Evolutionary conservation across 2,113 vertebrate genomes (phyloP).

Genomic region (Laterallus jamaicensis): DNA sequence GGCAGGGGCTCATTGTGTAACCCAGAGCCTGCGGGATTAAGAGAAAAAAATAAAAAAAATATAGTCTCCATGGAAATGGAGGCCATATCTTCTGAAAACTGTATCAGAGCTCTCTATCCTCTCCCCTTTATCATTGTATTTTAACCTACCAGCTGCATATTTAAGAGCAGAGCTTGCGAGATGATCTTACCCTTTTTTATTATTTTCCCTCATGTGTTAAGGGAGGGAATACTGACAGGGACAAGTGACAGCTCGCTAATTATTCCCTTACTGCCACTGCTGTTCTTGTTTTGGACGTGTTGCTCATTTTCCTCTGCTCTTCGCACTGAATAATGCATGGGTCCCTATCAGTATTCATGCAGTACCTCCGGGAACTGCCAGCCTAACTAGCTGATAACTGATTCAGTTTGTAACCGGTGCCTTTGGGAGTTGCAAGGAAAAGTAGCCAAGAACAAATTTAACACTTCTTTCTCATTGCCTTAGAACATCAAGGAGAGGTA

Average conservation of each 20-base stretch:
- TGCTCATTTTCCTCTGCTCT: constrained; percentile 93
- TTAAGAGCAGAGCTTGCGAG: constrained; percentile 72
- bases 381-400: constrained; percentile 88
- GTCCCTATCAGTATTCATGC: constrained; percentile 83
- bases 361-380: constrained; percentile 81
- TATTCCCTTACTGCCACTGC: constrained; percentile 97
- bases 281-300: constrained; percentile 92
- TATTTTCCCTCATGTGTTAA: constrained; percentile 88
- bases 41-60: background rate
- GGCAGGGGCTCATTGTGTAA: constrained; percentile 52
- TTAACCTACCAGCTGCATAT: constrained; percentile 78
- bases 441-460: constrained; percentile 84
- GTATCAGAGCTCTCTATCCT: constrained; percentile 69
- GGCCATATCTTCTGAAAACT: constrained; percentile 68
- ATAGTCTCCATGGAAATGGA: constrained; percentile 66
- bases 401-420: constrained; percentile 85
- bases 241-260: constrained; percentile 99
- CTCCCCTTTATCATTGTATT: constrained; percentile 69
- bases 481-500: constrained; percentile 75
- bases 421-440: constrained; percentile 82
- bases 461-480: constrained; percentile 79
- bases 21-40: constrained; percentile 53
- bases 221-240: constrained; percentile 95
- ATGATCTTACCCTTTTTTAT: constrained; percentile 77
- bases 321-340: constrained; percentile 88